These are phyloP conservation scores for Halcyon badia DNA, from an alignment of 2,797 vertebrate genomes.

Conservation along the genomic window DNA sequence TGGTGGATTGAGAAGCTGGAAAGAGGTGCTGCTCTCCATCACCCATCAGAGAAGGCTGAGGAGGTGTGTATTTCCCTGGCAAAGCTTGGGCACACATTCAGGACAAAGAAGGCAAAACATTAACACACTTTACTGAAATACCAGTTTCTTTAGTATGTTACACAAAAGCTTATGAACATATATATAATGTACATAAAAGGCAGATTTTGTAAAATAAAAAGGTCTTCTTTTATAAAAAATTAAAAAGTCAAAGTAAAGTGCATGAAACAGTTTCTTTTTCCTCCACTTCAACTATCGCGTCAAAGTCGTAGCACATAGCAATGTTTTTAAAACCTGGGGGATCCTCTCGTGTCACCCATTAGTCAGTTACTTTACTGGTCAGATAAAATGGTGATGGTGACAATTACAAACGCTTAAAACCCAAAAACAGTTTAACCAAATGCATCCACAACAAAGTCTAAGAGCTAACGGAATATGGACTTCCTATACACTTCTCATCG, in stretches of 20 bases:
- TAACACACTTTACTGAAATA: conserved; percentile 83
- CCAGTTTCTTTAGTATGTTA: conserved; percentile 83
- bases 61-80: rapidly evolving
- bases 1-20: not conserved
- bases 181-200: conserved; percentile 77
- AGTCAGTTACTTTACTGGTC: conserved; percentile 30
- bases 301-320: conserved; percentile 52
- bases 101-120: conserved; percentile 53
- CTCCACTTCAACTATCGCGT: conserved; percentile 56
- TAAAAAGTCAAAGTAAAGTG: conserved; percentile 85
- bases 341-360: conserved; percentile 15
- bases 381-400: not conserved
- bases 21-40: not conserved
- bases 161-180: conserved; percentile 78
- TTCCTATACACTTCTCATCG: conserved; percentile 7
- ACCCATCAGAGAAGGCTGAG: not conserved
- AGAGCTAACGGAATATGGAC: not conserved
- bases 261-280: conserved; percentile 71
- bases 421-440: not conserved
- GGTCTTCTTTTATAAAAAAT: conserved; percentile 76
- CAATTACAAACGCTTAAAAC: conserved; percentile 7
- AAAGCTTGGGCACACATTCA: conserved; percentile 1
- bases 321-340: conserved; percentile 10
- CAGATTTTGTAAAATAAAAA: conserved; percentile 80
- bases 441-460: not conserved